Evolutionary conservation across 2,888 invertebrate species (phyloP).

Genomic region (Epinotia bilunana): DNA sequence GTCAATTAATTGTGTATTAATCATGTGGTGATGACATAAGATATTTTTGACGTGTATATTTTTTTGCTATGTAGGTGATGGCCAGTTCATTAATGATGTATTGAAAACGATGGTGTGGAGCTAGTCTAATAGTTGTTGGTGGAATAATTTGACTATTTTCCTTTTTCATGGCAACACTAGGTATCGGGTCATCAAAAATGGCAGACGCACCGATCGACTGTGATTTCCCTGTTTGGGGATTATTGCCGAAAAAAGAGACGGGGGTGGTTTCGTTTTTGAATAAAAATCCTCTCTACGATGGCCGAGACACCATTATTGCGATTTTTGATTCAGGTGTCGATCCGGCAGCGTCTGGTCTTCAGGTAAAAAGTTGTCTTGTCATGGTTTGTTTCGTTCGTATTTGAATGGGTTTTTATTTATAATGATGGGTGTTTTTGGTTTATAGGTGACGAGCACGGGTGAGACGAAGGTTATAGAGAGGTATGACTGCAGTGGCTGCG

Average conservation of each 20-base stretch:
- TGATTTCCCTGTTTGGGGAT: conserved; percentile 92
- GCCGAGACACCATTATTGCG: conserved; percentile 95
- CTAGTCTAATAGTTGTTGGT: neutral
- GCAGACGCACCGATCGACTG: conserved; percentile 84
- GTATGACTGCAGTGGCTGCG: conserved; percentile 98
- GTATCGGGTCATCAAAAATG: conserved; percentile 80
- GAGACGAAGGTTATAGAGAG: conserved; percentile 97
- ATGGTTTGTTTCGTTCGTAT: conserved; percentile 69
- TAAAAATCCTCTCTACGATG: conserved; percentile 96
- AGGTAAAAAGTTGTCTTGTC: conserved; percentile 87
- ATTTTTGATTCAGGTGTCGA: conserved; percentile 99
- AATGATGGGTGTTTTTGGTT: conserved; percentile 51
- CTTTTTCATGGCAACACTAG: conserved; percentile 56
- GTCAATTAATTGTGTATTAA: neutral
- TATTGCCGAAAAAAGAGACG: conserved; percentile 97
- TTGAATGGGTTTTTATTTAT: conserved; percentile 54
- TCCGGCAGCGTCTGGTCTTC: conserved; percentile 96
- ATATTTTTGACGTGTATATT: neutral
- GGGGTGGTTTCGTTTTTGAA: conserved; percentile 93
- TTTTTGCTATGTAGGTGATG: neutral
- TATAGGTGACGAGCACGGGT: conserved; percentile 93
- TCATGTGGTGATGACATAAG: neutral
- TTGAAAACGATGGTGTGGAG: neutral
- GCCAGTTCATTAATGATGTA: neutral
- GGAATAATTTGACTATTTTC: conserved; percentile 31